A percentile compares a stretch with the other conserved stretches of the same genome.
Conservation (phyloP, 2,113 vertebrate species). For the Lagopus muta region DNA sequence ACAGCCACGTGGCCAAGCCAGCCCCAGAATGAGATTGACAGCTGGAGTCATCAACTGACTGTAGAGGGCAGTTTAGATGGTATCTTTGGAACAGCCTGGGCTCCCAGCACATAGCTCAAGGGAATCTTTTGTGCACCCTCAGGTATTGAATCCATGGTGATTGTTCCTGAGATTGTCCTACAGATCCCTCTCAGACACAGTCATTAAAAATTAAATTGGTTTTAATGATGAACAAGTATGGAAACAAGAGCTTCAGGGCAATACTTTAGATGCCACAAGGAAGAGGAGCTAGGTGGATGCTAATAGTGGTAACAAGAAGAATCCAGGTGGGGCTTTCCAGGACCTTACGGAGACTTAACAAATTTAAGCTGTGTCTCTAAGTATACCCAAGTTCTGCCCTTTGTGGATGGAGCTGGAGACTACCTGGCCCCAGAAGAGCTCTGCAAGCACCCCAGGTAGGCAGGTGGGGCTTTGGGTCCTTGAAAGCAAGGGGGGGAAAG, state of each 20-base stretch:
- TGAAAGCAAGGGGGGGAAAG: background rate
- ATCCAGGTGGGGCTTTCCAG: background rate
- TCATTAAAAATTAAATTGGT: background rate
- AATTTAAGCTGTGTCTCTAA: background rate
- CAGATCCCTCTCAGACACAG: background rate
- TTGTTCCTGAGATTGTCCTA: background rate
- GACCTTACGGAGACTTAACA: background rate
- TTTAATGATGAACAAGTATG: background rate
- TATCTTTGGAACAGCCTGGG: background rate
- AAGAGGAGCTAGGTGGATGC: background rate
- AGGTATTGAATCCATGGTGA: background rate
- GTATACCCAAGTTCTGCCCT: background rate
- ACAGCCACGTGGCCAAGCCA: background rate
- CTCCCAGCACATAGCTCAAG: background rate
- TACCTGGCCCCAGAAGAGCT: background rate
- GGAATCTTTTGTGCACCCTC: background rate
- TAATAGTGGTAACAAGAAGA: background rate
- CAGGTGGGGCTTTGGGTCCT: background rate
- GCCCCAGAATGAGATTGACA: background rate
- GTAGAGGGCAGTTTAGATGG: background rate
- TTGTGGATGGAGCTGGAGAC: background rate
- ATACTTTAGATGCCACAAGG: background rate
- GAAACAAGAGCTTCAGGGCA: background rate
- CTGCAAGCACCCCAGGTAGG: background rate
- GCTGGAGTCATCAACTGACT: background rate